These are phyloP conservation scores for Pentamera pediparva DNA, from an alignment of 53 echinoderm and acorn worm genomes.

Conservation along the genomic window DNA sequence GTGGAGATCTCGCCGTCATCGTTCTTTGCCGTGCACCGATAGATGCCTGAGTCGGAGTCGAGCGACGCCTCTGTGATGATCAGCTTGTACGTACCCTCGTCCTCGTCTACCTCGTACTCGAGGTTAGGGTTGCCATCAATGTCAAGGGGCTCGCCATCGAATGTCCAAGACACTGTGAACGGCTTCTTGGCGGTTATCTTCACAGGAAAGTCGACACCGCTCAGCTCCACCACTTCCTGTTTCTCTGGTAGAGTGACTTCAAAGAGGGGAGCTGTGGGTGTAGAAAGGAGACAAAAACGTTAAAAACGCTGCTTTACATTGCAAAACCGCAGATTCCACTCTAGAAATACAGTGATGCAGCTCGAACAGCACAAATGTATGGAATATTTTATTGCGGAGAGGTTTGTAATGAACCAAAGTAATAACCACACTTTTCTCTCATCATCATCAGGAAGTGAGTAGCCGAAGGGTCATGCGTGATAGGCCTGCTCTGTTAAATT, in stretches of 20 bases:
- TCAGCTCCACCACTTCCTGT: conserved; percentile 45
- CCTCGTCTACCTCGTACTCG: conserved; percentile 52
- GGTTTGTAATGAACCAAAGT: too few relatives aligned
- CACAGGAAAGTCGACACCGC: conserved; percentile 50
- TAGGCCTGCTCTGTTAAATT: too few relatives aligned
- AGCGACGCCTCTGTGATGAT: conserved; percentile 52
- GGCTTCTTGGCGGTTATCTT: conserved; percentile 46
- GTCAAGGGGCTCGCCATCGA: conserved; percentile 54
- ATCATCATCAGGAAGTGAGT: too few relatives aligned
- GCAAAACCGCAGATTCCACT: too few relatives aligned
- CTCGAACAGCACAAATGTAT: too few relatives aligned
- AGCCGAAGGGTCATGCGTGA: too few relatives aligned
- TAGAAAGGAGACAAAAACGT: neutral
- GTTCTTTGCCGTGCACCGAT: conserved; percentile 59
- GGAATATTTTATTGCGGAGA: too few relatives aligned
- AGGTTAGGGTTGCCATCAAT: conserved; percentile 24
- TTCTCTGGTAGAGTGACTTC: conserved; percentile 21
- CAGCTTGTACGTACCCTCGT: conserved; percentile 45
- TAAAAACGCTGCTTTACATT: neutral
- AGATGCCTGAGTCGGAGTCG: conserved; percentile 47
- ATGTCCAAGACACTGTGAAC: conserved; percentile 50
- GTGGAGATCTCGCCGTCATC: conserved; percentile 41
- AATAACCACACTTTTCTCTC: too few relatives aligned
- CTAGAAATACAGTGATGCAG: too few relatives aligned
- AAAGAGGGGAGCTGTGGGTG: conserved; percentile 12